Evolutionary conservation across 2,888 invertebrate species (phyloP), one percentile per base, ranked within the genome.

Genomic region (Brachyopa scutellaris): DNA sequence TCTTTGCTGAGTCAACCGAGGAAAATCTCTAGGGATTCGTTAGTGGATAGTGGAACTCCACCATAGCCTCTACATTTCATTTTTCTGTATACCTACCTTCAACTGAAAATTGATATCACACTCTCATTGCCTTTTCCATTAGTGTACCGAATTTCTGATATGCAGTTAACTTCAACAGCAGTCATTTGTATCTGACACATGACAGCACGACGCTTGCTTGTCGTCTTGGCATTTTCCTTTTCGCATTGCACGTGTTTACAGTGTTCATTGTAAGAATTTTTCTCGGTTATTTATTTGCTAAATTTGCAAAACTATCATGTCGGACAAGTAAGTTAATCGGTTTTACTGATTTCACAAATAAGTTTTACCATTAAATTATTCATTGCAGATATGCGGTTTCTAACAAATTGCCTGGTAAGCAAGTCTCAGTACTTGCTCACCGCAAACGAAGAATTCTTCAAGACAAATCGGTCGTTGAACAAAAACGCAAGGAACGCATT

Each of bases 361-460:
- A n/a, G n/a, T n/a, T n/a, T n/a, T n/a, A n/a, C n/a, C n/a, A 13
- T 51, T 61, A 21, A 11, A 0, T 15, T n/a, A 13, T 13, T 15
- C 23, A 17, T 79, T 49, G 1, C 1, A 90, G 90, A 86, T 91
- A 89, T 84, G 90, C 90, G 0, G 89, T 91, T 2, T 87, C 90
- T 11, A 91, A 91, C 76, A 91, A 91, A 85, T 78, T 91, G 42
- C 91, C 91, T 15, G 90, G 90, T 9, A 90, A 90, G 86, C 89
- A 90, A 55, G 88, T 91, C 0, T 89, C 90, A 3, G 88, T 91
- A 33, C 87, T 91, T 9, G 87, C 88, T n/a, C 91, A 90, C 70
- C 90, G 91, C 33, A 90, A 89, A 72, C 86, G 89, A 7, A 87
- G 91, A 19, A 89, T 90, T 51, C 85, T 87, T 0, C 88, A 89